Evolutionary conservation across 2,888 invertebrate species (phyloP).

Genomic region (Entomobrya multifasciata): DNA sequence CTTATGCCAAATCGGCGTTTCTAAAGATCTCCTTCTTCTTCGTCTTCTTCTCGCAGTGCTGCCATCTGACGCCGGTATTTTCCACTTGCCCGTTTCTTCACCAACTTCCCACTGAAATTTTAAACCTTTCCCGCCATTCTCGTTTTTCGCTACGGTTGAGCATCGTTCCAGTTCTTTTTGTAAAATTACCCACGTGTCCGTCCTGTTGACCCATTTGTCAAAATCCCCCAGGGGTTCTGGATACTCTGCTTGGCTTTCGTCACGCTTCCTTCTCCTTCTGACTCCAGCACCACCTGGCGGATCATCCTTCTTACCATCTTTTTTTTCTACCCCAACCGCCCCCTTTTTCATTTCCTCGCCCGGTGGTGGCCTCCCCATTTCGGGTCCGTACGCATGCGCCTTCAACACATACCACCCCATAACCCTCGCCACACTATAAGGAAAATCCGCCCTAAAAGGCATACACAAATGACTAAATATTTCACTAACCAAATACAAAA

Average conservation of each 20-base stretch:
- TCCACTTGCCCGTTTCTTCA: constrained; percentile 26
- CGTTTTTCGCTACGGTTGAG: neutral
- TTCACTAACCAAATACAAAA: constrained; percentile 45
- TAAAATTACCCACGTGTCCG: constrained; percentile 31
- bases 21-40: neutral
- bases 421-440: constrained; percentile 32
- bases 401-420: constrained; percentile 36
- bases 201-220: neutral
- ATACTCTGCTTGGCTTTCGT: too few relatives aligned
- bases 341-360: neutral
- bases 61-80: constrained; percentile 11
- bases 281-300: too few relatives aligned
- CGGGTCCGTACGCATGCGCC: constrained; percentile 36
- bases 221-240: neutral
- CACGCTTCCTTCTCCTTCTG: too few relatives aligned
- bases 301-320: too few relatives aligned
- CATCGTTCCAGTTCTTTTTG: constrained; percentile 42
- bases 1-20: too few relatives aligned
- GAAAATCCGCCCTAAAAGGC: constrained; percentile 54
- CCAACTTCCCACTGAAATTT: constrained; percentile 25
- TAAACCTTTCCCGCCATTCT: constrained; percentile 27
- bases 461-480: constrained; percentile 57
- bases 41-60: neutral
- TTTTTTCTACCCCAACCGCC: too few relatives aligned
- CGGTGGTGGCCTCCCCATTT: neutral